phyloP scores from a whole-genome alignment of 2,888 invertebrate genomes.

The Callyntrura guangdongensis region DNA sequence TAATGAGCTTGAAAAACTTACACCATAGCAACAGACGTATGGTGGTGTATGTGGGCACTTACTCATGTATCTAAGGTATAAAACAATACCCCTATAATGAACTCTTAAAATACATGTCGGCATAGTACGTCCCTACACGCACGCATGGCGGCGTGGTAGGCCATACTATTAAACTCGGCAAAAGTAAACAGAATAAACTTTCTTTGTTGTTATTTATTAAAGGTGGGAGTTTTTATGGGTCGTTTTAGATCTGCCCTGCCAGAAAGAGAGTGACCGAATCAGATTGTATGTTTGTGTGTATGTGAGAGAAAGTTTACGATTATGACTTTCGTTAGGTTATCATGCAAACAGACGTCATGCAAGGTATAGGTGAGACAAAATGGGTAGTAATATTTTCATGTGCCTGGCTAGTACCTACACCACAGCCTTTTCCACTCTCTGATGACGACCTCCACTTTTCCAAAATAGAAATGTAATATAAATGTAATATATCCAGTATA shows the following conservation, averaged over 20 bases:
- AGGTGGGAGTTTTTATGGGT: not conserved
- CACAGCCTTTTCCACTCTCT: too few species aligned
- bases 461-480: too few species aligned
- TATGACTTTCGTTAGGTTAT: not conserved
- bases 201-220: slow-evolving; percentile 13
- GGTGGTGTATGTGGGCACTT: too few species aligned
- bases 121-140: not conserved
- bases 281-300: slow-evolving; percentile 6
- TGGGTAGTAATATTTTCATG: too few species aligned
- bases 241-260: not conserved
- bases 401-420: too few species aligned
- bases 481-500: too few species aligned
- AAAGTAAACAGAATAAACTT: slow-evolving; percentile 35
- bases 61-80: too few species aligned
- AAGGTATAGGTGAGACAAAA: too few species aligned
- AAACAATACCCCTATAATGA: too few species aligned
- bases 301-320: slow-evolving; percentile 1
- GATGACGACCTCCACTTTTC: too few species aligned
- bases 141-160: not conserved
- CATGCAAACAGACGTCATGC: not conserved
- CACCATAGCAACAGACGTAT: too few species aligned
- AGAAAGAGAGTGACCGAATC: slow-evolving; percentile 1
- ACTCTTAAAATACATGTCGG: not conserved
- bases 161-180: not conserved
- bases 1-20: slow-evolving; percentile 40